These are phyloP conservation scores for Gallinago undulata DNA, from an alignment of 2,113 vertebrate species.

Conservation along the genomic window DNA sequence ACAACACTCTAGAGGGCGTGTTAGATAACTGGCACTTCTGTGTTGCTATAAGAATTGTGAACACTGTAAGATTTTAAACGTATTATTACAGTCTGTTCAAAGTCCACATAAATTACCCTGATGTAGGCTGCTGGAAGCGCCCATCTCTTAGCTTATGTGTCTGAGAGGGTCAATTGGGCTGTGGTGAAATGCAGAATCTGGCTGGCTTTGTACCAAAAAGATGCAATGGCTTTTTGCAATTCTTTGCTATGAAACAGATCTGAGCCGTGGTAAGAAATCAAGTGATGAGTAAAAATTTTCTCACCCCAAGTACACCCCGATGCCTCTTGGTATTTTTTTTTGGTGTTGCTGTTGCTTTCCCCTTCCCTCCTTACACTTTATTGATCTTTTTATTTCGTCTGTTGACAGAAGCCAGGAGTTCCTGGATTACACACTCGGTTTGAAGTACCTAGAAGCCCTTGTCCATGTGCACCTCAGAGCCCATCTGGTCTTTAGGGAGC, in stretches of 20 bases:
- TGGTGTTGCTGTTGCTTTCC: background rate
- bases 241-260: background rate
- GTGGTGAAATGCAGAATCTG: background rate
- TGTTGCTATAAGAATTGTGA: background rate
- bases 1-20: background rate
- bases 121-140: background rate
- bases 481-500: background rate
- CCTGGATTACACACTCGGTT: background rate
- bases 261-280: fast-evolving
- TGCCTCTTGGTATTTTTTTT: background rate
- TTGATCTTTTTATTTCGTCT: background rate
- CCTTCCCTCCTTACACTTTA: background rate
- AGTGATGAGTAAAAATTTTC: background rate
- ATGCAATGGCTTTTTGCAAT: background rate
- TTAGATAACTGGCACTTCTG: background rate
- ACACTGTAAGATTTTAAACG: background rate
- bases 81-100: background rate
- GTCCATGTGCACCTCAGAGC: background rate
- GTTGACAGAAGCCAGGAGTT: background rate
- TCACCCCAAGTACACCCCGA: background rate
- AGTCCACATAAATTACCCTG: background rate
- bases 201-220: background rate
- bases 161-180: background rate
- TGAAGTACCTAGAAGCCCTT: background rate
- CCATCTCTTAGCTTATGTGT: background rate